Base-by-base conservation (phyloP, 1,140 invertebrate species). In the Cotesia vestalis region DNA sequence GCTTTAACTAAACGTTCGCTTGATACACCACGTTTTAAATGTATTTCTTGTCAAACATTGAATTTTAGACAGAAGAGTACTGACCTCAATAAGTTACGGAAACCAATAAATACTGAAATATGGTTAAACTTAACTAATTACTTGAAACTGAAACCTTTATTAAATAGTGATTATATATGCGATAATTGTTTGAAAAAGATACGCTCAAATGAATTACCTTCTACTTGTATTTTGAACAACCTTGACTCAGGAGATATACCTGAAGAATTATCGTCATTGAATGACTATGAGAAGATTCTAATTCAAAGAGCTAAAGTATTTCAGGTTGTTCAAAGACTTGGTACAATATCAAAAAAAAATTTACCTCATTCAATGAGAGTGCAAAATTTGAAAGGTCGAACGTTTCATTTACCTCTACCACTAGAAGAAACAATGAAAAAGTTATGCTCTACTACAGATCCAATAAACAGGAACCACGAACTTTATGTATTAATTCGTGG, bases 371-470 rank as follows among this genome's bases (percentile, higher is more conserved):
- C 12, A 8, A 55, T 9, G 8, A 11, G 11, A 4, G 12, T 59
- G 8, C 9, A 38, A 40, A 57, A 68, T 40, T 3, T 53, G 27
- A 55, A 46, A 51, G 69, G 69, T 6, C 35, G 12, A 60, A 46
- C 68, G 4, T 69, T 81, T 74, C 78, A 83, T 79, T 75, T 83
- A n/a, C 80, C 79, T 6, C 75, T 83, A 69, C 77, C 79, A 6
- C 59, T 80, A n/a, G 75, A 80, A 72, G 71, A 79, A 72, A 82
- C 79, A 5, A 73, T 75, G 51, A 77, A 77, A 74, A 82, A 79
- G 69, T 74, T 76, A 59, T 77, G 74, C 72, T 57, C 72, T 20
- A 11, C 71, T 12, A 72, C 40, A 4, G 74, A 62, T 52, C 67
- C 76, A 9, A 72, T 82, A 8, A 77, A 77, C 76, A 69, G 38